These are phyloP conservation scores for Drosophila auraria DNA, from an alignment of 1,140 invertebrate genomes.

Conservation along the genomic window DNA sequence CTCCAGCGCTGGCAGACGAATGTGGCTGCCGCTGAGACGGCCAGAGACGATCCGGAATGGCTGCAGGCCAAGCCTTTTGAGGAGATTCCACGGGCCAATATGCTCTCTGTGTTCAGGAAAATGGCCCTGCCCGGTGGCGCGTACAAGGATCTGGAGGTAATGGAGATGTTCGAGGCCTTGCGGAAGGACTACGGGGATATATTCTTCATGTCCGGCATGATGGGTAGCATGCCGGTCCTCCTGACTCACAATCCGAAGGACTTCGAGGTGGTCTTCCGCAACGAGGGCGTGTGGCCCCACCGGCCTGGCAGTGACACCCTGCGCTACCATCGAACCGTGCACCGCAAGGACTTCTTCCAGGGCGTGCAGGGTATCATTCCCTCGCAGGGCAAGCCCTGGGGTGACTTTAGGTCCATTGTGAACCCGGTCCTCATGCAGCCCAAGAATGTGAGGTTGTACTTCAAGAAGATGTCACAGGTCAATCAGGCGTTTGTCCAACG, in stretches of 20 bases:
- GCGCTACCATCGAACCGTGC: constrained; percentile 44
- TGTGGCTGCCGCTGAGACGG: constrained; percentile 8
- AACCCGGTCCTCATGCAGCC: constrained; percentile 80
- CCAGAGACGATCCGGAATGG: constrained; percentile 46
- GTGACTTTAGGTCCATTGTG: constrained; percentile 62
- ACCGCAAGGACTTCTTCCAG: constrained; percentile 60
- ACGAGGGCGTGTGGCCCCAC: constrained; percentile 70
- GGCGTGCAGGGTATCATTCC: constrained; percentile 55
- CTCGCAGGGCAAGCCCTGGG: constrained; percentile 63
- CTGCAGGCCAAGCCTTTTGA: constrained; percentile 49
- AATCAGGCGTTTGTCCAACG: constrained; percentile 75
- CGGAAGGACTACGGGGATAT: constrained; percentile 48
- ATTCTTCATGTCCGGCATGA: constrained; percentile 18
- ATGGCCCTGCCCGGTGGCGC: constrained; percentile 54
- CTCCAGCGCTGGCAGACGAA: constrained; percentile 53
- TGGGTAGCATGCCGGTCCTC: constrained; percentile 43
- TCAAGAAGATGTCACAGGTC: constrained; percentile 72
- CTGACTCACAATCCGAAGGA: constrained; percentile 61
- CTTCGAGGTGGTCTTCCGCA: constrained; percentile 60
- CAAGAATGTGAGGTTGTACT: constrained; percentile 63
- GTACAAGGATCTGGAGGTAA: constrained; percentile 37
- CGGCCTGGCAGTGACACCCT: constrained; percentile 44
- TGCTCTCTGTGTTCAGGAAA: constrained; percentile 20
- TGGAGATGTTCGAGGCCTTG: constrained; percentile 40
- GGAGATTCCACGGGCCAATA: constrained; percentile 50